Conservation (phyloP, 2,113 vertebrate species). For the Oceanodroma tethys region DNA sequence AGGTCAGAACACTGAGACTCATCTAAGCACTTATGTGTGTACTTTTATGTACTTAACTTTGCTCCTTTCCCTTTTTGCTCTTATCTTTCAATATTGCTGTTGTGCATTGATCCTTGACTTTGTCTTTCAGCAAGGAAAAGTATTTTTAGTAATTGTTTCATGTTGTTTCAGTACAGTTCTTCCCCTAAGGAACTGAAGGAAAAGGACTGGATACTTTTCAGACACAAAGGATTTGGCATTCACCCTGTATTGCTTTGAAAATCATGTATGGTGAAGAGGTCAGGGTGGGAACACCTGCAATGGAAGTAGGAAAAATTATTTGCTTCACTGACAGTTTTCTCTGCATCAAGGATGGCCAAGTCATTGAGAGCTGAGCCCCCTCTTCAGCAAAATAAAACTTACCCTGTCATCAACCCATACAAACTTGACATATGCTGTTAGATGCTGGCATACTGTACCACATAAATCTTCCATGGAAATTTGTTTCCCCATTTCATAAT, state of each 20-base stretch:
- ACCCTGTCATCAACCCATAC: neutral
- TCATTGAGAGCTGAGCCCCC: neutral
- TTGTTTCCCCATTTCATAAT: neutral
- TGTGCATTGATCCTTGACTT: neutral
- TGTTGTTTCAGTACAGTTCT: neutral
- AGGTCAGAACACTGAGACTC: neutral
- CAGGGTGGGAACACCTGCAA: neutral
- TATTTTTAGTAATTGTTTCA: neutral
- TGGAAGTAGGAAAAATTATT: neutral
- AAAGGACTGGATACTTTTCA: neutral
- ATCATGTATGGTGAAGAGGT: neutral
- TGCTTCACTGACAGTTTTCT: neutral
- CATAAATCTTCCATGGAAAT: constrained; percentile 25
- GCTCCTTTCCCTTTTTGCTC: neutral
- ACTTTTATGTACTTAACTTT: neutral
- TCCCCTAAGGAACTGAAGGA: neutral
- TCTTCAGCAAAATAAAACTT: neutral
- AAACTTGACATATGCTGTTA: neutral
- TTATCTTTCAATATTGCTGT: neutral
- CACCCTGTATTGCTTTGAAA: neutral
- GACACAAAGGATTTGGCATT: neutral
- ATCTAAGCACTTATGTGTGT: neutral
- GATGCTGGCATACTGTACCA: neutral
- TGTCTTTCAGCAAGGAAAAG: neutral
- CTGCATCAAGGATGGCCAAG: neutral